Base-by-base conservation (phyloP, 2,888 invertebrate genomes). In the Muscina levida region DNA sequence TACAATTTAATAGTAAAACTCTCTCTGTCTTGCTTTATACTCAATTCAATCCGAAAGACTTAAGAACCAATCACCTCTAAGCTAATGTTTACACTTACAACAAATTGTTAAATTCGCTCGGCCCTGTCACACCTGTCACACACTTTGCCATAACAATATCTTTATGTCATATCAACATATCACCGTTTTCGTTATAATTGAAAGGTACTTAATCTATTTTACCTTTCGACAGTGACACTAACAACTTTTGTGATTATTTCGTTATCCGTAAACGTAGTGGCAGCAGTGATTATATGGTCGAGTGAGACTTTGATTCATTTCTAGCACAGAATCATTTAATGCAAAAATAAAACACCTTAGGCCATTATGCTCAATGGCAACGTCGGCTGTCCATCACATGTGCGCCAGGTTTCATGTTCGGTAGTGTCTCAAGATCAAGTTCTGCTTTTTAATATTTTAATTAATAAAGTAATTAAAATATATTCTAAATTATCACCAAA, bases 391-490 rank as follows among this genome's bases (percentile, higher is more conserved):
- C 42, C 62, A 62, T 62, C 62, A 42, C 10, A 62, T 6, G 42
- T 62, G 62, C 42, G 42, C 62, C 62, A 62, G 15, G 19, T 22
- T 37, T 24, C 15, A 57, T 57, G n/a, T 15, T 37, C n/a, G n/a
- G 57, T 57, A 24, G 57, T 4, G n/a, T 62, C 62, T 42, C 42
- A 17, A 62, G 19, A 62, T 42, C 62, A 42, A 22, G 62, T 62
- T 62, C 62, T 42, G 42, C 22, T 17, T 22, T 62, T 37, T 37
- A 56, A 70, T 22, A 31, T 80, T 80, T 73, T 80, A 71, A 66
- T 73, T 77, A 80, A 73, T 73, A 80, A 77, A 77, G 70, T 71
- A 73, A 80, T 80, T 80, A 77, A 73, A 71, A 65, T 62, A 42
- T 51, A 57, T 65, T 72, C 66, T 22, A 67, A 73, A 70, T 66